These are phyloP conservation scores for Aphaenogaster ashmeadi DNA, from an alignment of 1,140 invertebrate species.

Conservation along the genomic window DNA sequence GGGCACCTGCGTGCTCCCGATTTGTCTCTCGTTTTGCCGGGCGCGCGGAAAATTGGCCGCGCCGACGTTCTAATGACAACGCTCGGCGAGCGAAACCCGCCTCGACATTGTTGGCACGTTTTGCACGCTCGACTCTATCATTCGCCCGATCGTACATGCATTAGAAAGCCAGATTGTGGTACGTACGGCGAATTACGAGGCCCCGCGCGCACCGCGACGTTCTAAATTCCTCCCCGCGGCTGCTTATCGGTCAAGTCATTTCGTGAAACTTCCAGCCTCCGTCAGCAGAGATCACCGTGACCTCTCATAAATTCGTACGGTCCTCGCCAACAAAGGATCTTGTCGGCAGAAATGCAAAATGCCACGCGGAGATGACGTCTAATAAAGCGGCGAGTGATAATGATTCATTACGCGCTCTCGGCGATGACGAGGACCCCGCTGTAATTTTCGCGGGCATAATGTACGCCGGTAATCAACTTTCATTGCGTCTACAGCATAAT, in stretches of 20 bases:
- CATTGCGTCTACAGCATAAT: slow-evolving; percentile 4
- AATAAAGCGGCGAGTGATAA: slow-evolving; percentile 20
- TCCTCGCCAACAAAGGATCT: background rate
- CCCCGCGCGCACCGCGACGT: background rate
- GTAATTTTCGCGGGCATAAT: slow-evolving; percentile 10
- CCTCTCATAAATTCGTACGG: slow-evolving; percentile 3
- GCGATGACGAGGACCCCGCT: background rate
- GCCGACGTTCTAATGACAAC: slow-evolving; percentile 21
- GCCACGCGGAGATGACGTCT: background rate
- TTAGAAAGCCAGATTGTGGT: slow-evolving; percentile 46
- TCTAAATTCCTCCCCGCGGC: slow-evolving; percentile 32
- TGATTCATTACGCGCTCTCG: background rate
- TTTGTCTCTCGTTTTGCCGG: slow-evolving; percentile 33
- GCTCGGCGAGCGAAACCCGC: slow-evolving; percentile 16
- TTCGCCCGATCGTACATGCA: slow-evolving; percentile 33
- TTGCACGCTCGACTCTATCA: slow-evolving; percentile 14
- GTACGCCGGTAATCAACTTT: background rate
- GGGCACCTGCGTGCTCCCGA: slow-evolving; percentile 61
- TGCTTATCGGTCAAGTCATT: slow-evolving; percentile 5
- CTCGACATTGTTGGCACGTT: slow-evolving; percentile 45
- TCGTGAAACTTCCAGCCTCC: background rate
- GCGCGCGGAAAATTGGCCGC: slow-evolving; percentile 24
- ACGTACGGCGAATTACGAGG: background rate
- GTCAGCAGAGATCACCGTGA: background rate
- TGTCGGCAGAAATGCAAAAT: too few relatives aligned